Evolutionary conservation across 1,140 invertebrate genomes (phyloP).

Genomic region (Lepidurus packardi): DNA sequence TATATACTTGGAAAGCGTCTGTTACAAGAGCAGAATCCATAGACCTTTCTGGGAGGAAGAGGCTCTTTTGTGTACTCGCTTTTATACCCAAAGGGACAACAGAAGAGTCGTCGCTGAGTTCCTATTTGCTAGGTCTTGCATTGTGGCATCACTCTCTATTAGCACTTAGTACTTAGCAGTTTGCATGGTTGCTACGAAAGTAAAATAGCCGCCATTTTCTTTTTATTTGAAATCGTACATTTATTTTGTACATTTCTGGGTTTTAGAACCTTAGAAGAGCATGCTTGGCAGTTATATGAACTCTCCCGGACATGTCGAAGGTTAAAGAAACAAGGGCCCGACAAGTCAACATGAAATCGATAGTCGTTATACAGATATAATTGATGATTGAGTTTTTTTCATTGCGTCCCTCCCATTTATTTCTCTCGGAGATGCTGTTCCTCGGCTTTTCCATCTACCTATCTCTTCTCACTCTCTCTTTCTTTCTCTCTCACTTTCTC

Average conservation of each 20-base stretch:
- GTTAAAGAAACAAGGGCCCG: neutral
- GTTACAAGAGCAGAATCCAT: too few species aligned
- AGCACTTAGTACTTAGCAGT: neutral
- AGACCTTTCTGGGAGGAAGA: too few species aligned
- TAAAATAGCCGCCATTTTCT: neutral
- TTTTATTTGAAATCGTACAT: neutral
- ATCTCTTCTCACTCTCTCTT: constrained; percentile 24
- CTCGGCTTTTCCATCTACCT: constrained; percentile 26
- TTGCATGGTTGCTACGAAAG: neutral
- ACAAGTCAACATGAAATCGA: neutral
- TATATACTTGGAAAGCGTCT: neutral
- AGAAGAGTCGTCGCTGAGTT: neutral
- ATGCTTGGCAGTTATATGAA: constrained; percentile 6
- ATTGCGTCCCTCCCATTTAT: neutral
- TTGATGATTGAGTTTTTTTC: neutral
- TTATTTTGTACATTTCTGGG: neutral
- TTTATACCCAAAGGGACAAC: neutral
- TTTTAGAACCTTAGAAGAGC: neutral
- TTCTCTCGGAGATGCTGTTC: constrained; percentile 6
- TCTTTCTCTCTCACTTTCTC: constrained; percentile 22
- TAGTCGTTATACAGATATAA: neutral
- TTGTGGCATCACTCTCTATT: neutral
- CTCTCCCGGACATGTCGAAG: neutral
- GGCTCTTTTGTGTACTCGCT: too few species aligned
- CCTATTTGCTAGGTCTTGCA: constrained; percentile 5